Conservation (phyloP, 2,797 vertebrate species). For the Squalus acanthias region DNA sequence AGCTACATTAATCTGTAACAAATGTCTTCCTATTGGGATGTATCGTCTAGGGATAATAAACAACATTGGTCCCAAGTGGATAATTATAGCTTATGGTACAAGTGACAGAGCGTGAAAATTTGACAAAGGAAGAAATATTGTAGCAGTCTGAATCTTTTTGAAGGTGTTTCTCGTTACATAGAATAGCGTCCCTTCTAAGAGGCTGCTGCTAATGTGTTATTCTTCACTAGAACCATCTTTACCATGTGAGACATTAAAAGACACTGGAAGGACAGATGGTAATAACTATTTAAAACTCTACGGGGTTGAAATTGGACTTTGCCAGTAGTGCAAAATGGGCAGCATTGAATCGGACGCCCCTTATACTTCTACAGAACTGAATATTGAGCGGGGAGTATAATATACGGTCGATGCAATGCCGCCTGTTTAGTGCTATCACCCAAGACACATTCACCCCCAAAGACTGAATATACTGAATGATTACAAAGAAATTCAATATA, state of each 20-base stretch:
- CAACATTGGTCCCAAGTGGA: constrained; percentile 31
- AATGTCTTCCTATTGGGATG: constrained; percentile 16
- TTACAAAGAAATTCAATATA: neutral
- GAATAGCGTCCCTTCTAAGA: neutral
- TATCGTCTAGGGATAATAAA: neutral
- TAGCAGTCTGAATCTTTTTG: neutral
- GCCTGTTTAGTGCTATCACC: neutral
- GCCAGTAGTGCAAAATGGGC: neutral
- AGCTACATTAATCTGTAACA: neutral
- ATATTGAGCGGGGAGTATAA: neutral
- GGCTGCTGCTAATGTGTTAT: neutral
- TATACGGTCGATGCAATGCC: neutral
- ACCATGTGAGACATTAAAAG: neutral
- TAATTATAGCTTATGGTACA: constrained; percentile 25
- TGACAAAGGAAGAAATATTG: constrained; percentile 11
- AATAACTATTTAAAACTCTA: neutral
- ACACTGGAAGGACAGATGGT: neutral
- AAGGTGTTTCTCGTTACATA: neutral
- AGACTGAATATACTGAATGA: neutral
- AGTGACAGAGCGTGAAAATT: neutral
- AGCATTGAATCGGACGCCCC: neutral
- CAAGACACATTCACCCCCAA: neutral
- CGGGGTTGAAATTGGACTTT: neutral
- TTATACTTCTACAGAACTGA: neutral
- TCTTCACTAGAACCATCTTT: neutral